These are phyloP conservation scores for Peribatodes rhomboidaria DNA, from an alignment of 2,888 invertebrate species.

Conservation along the genomic window DNA sequence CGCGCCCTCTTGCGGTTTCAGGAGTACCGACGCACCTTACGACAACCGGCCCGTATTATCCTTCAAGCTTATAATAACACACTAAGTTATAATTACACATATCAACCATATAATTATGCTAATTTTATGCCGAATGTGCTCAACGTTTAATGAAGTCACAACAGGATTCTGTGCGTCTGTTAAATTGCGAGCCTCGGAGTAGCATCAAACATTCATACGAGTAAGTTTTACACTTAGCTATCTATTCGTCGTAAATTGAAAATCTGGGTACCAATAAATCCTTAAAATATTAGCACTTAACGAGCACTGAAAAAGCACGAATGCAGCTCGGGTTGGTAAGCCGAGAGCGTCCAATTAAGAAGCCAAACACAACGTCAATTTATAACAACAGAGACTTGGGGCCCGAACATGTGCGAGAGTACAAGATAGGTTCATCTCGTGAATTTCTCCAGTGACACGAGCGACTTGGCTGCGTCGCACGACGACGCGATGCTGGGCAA, in stretches of 20 bases:
- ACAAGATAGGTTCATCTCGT: conserved; percentile 70
- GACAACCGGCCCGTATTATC: conserved; percentile 35
- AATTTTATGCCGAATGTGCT: conserved; percentile 30
- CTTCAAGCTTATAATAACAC: conserved; percentile 36
- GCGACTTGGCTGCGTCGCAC: conserved; percentile 55
- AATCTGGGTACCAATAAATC: background rate
- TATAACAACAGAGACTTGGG: conserved; percentile 76
- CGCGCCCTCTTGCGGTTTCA: conserved; percentile 47
- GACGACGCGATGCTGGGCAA: conserved; percentile 55
- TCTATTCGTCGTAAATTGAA: background rate
- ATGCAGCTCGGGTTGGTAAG: conserved; percentile 47
- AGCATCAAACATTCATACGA: conserved; percentile 13
- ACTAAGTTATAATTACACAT: conserved; percentile 32
- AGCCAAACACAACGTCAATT: conserved; percentile 74
- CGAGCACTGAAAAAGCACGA: background rate
- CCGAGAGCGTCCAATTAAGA: conserved; percentile 69
- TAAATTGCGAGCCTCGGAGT: conserved; percentile 4
- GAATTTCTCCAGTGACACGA: conserved; percentile 72
- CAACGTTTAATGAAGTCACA: conserved; percentile 30
- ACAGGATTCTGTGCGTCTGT: conserved; percentile 9
- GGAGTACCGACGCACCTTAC: conserved; percentile 28
- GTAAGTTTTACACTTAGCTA: conserved; percentile 4
- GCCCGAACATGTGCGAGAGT: conserved; percentile 49
- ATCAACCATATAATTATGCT: conserved; percentile 31
- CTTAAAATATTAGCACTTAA: background rate